phyloP scores from a whole-genome alignment of 2,888 invertebrate species.

The Parnassius mnemosyne region DNA sequence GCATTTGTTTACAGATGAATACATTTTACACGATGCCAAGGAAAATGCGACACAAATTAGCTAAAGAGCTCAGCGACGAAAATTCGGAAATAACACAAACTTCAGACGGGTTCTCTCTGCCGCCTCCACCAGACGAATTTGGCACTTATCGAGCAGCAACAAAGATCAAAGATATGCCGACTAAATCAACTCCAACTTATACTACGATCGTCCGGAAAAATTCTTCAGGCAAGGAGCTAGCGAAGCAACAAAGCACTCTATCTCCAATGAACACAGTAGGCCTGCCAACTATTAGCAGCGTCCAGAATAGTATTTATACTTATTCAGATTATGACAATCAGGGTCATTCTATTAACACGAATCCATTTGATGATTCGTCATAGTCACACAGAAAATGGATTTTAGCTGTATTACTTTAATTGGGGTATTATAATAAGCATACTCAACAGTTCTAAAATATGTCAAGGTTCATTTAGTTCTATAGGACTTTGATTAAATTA shows the following conservation, averaged over 20 bases:
- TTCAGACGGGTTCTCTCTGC: slow-evolving; percentile 70
- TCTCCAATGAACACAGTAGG: slow-evolving; percentile 70
- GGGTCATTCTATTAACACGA: slow-evolving; percentile 60
- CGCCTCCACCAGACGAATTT: slow-evolving; percentile 73
- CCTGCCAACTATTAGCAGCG: slow-evolving; percentile 59
- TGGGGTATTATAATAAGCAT: slow-evolving; percentile 18
- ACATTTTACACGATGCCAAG: slow-evolving; percentile 75
- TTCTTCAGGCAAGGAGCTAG: slow-evolving; percentile 48
- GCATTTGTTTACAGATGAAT: slow-evolving; percentile 59
- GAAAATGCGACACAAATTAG: slow-evolving; percentile 61
- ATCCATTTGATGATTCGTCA: slow-evolving; percentile 63
- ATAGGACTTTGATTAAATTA: slow-evolving; percentile 42
- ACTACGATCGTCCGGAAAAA: slow-evolving; percentile 59
- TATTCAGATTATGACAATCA: slow-evolving; percentile 64
- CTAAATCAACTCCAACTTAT: slow-evolving; percentile 59
- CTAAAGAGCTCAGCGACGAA: slow-evolving; percentile 67
- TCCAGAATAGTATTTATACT: slow-evolving; percentile 56
- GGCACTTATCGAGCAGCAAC: slow-evolving; percentile 64
- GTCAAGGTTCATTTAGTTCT: slow-evolving; percentile 46
- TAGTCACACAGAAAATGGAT: slow-evolving; percentile 35
- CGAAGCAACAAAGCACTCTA: slow-evolving; percentile 52
- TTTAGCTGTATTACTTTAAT: neutral
- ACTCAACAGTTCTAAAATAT: slow-evolving; percentile 44
- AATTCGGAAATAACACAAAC: slow-evolving; percentile 67
- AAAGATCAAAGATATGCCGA: slow-evolving; percentile 62